Evolutionary conservation across 2,888 invertebrate genomes (phyloP).

Genomic region (Cenopis cana): DNA sequence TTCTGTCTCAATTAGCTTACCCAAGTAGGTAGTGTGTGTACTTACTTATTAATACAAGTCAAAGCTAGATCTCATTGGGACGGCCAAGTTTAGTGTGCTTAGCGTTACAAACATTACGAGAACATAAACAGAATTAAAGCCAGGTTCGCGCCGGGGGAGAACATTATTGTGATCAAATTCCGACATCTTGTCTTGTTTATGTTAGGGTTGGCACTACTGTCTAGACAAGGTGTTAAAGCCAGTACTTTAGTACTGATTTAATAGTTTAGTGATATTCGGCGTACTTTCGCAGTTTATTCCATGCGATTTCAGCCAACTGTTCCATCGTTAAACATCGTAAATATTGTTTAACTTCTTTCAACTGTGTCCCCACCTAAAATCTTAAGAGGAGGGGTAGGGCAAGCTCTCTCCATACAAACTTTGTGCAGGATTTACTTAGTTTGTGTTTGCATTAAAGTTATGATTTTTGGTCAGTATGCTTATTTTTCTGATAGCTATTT

Average conservation of each 20-base stretch:
- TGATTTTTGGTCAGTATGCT: too few species aligned
- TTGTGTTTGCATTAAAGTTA: too few species aligned
- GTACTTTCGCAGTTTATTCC: too few species aligned
- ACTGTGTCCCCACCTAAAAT: too few species aligned
- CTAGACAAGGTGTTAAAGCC: not conserved
- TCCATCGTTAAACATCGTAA: too few species aligned
- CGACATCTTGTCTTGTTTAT: slow-evolving; percentile 33
- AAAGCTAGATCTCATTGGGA: slow-evolving; percentile 22
- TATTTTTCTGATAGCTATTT: too few species aligned
- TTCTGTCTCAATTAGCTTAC: not conserved
- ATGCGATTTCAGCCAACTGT: too few species aligned
- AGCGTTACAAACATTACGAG: slow-evolving; percentile 24
- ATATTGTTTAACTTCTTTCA: too few species aligned
- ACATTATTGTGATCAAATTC: slow-evolving; percentile 37
- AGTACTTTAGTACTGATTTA: slow-evolving; percentile 11
- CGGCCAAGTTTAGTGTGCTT: slow-evolving; percentile 21
- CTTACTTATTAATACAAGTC: slow-evolving; percentile 1
- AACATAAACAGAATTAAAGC: slow-evolving; percentile 39
- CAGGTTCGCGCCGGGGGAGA: slow-evolving; percentile 22
- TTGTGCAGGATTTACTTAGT: too few species aligned
- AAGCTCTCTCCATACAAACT: too few species aligned
- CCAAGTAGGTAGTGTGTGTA: not conserved
- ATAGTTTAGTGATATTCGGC: too few species aligned
- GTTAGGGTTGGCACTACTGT: slow-evolving; percentile 20
- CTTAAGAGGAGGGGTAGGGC: too few species aligned